These are phyloP conservation scores for Ornithoptera priamus DNA, from an alignment of 2,888 invertebrate species.

Conservation along the genomic window DNA sequence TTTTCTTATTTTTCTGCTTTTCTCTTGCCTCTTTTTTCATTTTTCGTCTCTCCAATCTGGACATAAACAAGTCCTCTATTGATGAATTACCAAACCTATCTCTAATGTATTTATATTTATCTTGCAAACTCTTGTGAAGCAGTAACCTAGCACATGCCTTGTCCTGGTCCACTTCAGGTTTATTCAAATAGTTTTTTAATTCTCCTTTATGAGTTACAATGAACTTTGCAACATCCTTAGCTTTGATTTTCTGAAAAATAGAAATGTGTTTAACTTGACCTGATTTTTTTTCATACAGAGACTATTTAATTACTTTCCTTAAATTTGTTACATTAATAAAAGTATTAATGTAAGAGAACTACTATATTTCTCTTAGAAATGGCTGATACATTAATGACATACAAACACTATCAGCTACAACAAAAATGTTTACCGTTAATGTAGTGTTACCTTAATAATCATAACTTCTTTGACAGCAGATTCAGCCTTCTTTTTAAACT, in stretches of 20 bases:
- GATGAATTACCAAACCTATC: slow-evolving; percentile 60
- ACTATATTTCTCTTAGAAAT: too few species aligned
- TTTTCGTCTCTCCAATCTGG: slow-evolving; percentile 63
- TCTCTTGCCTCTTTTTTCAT: slow-evolving; percentile 65
- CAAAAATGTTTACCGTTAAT: too few species aligned
- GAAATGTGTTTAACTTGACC: neutral
- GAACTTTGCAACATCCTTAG: slow-evolving; percentile 65
- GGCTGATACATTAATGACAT: too few species aligned
- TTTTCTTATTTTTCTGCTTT: slow-evolving; percentile 53
- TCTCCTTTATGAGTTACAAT: slow-evolving; percentile 64
- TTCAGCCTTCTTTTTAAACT: slow-evolving; percentile 64
- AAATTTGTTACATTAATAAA: too few species aligned
- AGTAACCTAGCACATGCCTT: slow-evolving; percentile 68
- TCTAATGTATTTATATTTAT: slow-evolving; percentile 62
- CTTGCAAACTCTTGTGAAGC: slow-evolving; percentile 63
- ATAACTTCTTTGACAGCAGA: slow-evolving; percentile 69
- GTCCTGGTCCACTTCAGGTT: slow-evolving; percentile 57
- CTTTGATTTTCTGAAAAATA: slow-evolving; percentile 66
- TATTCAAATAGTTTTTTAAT: slow-evolving; percentile 59
- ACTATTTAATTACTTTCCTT: too few species aligned
- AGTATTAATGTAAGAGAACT: too few species aligned
- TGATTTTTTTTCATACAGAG: neutral
- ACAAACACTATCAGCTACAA: too few species aligned
- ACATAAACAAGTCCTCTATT: slow-evolving; percentile 70
- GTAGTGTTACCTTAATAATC: slow-evolving; percentile 72